Evolutionary conservation across 2,797 vertebrate species (phyloP), one percentile per base, ranked within the genome.

Genomic region (Salarias fasciatus): DNA sequence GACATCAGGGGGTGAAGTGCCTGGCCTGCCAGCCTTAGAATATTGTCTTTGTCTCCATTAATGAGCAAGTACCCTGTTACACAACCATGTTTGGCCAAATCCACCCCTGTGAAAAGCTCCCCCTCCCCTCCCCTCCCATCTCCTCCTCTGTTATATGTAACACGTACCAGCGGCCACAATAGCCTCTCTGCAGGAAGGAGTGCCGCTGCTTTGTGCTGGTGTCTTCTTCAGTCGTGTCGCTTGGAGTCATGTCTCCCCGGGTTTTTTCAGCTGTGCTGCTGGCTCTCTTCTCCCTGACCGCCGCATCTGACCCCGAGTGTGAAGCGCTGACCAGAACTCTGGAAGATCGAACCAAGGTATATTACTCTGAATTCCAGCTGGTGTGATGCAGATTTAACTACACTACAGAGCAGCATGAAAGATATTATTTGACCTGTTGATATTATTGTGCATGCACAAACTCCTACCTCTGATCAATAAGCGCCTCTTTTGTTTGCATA

Each of bases 221-320:
- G 47, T 36, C 15, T 24, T 29, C 56, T 10, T 37, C 49, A 24
- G 14, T 37, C 44, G 36, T 45, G 46, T 42, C 4, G 49, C 70
- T 14, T 61, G 35, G 68, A 13, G 74, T 43, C 67, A 76, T 87
- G 88, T 54, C 35, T 40, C 28, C 51, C 54, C 45, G 42, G 2
- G 54, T 81, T 5, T 70, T 60, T 50, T 45, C 77, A 7, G 68
- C 47, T 49, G 13, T 83, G 29, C 51, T 86, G 55, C 51, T 86
- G 55, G 64, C 67, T 64, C 63, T 88, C 42, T 74, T n/a, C 24
- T 73, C 63, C 10, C 72, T 84, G 63, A 64, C 67, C 2, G 52
- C 64, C 13, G 59, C 75, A 0, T 60, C 82, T 33, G 74, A 84
- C 46, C 61, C 52, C 6, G 55, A 10, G 38, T 85, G 77, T 3